phyloP scores from a whole-genome alignment of 2,797 vertebrate species.

The Galago senegalensis region DNA sequence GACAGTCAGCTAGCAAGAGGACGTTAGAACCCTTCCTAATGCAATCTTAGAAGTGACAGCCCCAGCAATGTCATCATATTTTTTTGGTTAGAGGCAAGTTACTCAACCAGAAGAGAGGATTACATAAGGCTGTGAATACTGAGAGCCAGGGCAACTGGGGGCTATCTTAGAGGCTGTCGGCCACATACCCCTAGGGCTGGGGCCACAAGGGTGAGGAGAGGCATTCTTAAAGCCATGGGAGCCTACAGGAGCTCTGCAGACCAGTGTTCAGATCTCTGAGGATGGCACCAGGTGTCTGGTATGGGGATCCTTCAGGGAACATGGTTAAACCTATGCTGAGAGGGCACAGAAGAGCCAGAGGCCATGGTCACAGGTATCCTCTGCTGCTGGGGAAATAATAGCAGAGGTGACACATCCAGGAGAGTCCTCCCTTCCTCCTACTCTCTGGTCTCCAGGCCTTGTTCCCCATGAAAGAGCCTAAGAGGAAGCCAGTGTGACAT shows the following conservation, averaged over 20 bases:
- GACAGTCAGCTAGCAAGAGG: not conserved
- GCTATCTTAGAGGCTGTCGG: not conserved
- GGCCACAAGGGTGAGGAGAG: not conserved
- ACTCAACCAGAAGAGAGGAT: not conserved
- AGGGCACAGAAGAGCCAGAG: not conserved
- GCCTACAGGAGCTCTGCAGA: not conserved
- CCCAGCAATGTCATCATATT: not conserved
- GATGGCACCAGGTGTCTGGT: not conserved
- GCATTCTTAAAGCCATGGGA: not conserved
- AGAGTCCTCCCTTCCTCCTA: not conserved
- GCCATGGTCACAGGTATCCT: not conserved
- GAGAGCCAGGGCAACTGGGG: accelerated
- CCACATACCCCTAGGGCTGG: not conserved
- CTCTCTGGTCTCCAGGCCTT: not conserved
- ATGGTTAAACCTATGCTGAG: not conserved
- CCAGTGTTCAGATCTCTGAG: not conserved
- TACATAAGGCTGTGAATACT: not conserved
- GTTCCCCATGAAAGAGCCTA: not conserved
- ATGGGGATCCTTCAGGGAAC: not conserved
- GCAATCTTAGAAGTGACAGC: not conserved
- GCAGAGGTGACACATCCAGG: not conserved
- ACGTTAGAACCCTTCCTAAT: not conserved
- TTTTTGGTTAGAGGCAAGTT: not conserved
- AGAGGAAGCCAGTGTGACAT: not conserved
- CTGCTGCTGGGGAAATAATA: not conserved